Evolutionary conservation across 2,888 invertebrate species (phyloP).

Genomic region (Aethes cnicana): DNA sequence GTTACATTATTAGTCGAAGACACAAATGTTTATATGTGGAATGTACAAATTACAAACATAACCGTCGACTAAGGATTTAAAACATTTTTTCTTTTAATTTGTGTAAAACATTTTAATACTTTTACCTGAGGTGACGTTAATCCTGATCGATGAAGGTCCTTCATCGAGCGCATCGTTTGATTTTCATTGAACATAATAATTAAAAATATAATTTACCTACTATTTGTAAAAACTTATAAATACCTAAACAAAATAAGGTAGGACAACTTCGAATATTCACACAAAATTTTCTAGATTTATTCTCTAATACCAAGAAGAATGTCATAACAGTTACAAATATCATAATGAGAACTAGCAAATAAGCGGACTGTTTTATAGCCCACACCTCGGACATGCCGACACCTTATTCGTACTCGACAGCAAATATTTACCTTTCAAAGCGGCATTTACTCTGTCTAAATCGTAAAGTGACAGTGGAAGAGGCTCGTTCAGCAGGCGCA

Average conservation of each 20-base stretch:
- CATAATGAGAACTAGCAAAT: slow-evolving; percentile 30
- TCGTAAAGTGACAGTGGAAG: slow-evolving; percentile 77
- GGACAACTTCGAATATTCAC: too few species aligned
- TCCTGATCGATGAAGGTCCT: slow-evolving; percentile 28
- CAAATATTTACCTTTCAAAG: slow-evolving; percentile 79
- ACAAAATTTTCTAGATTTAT: too few species aligned
- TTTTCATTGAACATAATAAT: too few species aligned
- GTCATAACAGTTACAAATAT: slow-evolving; percentile 26
- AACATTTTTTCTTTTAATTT: slow-evolving; percentile 1
- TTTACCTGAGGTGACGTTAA: slow-evolving; percentile 25
- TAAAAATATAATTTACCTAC: too few species aligned
- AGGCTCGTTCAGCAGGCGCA: slow-evolving; percentile 75
- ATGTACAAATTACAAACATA: too few species aligned
- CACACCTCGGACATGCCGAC: slow-evolving; percentile 47
- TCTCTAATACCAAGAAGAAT: slow-evolving; percentile 20
- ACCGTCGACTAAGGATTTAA: too few species aligned
- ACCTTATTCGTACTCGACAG: slow-evolving; percentile 45
- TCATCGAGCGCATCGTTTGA: background rate
- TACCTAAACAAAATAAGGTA: too few species aligned
- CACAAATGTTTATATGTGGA: too few species aligned
- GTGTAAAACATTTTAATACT: slow-evolving; percentile 19
- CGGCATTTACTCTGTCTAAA: slow-evolving; percentile 79
- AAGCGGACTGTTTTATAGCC: slow-evolving; percentile 26
- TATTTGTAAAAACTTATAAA: too few species aligned
- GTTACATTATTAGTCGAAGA: too few species aligned